Base-by-base conservation (phyloP, 2,797 vertebrate species). In the Serranus cabrilla region DNA sequence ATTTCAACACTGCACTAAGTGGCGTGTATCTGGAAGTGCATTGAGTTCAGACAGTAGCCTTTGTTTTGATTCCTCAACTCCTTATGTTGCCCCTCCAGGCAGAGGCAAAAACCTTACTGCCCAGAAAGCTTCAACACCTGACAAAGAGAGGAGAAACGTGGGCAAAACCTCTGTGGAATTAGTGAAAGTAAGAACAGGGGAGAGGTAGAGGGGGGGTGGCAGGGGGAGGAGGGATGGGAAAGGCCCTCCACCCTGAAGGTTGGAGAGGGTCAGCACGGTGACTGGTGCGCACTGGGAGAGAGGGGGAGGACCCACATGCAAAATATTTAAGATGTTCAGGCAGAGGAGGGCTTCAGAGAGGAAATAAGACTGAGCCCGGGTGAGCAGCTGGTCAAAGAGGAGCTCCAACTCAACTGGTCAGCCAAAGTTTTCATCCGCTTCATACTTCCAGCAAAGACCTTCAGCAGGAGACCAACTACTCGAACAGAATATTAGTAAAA, bases 291-390 rank as follows among this genome's bases (percentile, higher is more conserved):
- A 50, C 75, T 45, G 6, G 76, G 71, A 80, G 73, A 75, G 82
- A 95, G 71, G 95, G 95, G 95, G 94, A 95, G 96, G 96, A 95
- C 93, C 92, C 94, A 95, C 56, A 91, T 88, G 92, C 89, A 94
- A 89, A 86, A 93, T 97, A 99, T 97, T 97, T 98, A 99, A 98
- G 96, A 96, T 96, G 96, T 93, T 90, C 87, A 91, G 87, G 57
- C 88, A 81, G 84, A 91, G 90, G 57, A 89, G 89, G 81, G 72
- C 93, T 90, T 78, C 72, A 89, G 83, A 88, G 86, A 91, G 81
- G 86, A 90, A 87, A 89, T 74, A 86, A 76, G 73, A 76, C 71
- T 86, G 81, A 91, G 79, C 65, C 60, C 67, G 59, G 31, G 73
- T 71, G 70, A 86, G 90, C 81, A 23, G 43, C 56, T 87, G 85